Base-by-base conservation (phyloP, 2,888 invertebrate genomes). In the Ptilodon capucinus region DNA sequence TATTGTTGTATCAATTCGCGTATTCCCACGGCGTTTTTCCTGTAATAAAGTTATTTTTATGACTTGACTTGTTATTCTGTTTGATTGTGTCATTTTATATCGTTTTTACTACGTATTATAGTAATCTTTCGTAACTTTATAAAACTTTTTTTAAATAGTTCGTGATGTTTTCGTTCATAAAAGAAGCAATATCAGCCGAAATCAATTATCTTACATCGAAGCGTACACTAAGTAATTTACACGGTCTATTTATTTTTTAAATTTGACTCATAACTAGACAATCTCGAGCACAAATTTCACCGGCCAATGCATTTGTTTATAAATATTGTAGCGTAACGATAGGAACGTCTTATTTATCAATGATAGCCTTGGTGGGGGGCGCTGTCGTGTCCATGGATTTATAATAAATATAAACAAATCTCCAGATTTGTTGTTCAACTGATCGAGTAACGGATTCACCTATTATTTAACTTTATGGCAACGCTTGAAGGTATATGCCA, bases 261-360 rank as follows among this genome's bases (percentile, higher is more conserved):
- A 17, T 14, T 17, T 14, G 38, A 2, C 23, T 46, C 38, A 44
- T 42, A 48, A 55, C 30, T 19, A 58, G 44, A 46, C 35, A 48
- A 46, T 49, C 54, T 49, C n/a, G 35, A 41, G 36, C 38, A 21
- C 42, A 47, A 48, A 47, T 54, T 50, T 62, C 57, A 48, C 48
- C 46, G 54, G 45, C 44, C 9, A 45, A 36, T 42, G 53, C 40
- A 30, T 59, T 66, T 63, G 64, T 63, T 66, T 62, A 57, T 59
- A 57, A 60, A 57, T 55, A 57, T 4, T 35, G 16, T 17, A 5
- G 6, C 8, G 30, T 30, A n/a, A n/a, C 3, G 23, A 11, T 30
- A 11, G 30, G 11, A 6, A 30, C 23, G 23, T 23, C 8, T 23
- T 21, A 21, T 7, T 21, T 21, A 21, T 21, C 7, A 6, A 21